These are phyloP conservation scores for Cataglyphis hispanica DNA, from an alignment of 1,140 invertebrate genomes.

Conservation along the genomic window DNA sequence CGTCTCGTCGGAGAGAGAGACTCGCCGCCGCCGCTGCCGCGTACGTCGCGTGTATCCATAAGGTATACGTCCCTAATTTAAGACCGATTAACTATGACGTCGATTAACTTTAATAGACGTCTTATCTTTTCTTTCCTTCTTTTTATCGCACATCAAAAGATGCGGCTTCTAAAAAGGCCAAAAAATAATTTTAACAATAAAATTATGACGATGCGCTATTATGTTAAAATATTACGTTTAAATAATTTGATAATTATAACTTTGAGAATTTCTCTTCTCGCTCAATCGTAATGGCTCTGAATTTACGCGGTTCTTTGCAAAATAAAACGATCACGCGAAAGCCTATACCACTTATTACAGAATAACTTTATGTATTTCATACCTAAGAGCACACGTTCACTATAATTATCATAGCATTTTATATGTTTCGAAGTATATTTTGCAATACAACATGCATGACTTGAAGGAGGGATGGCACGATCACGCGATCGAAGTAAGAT, in stretches of 20 bases:
- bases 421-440: too few species aligned
- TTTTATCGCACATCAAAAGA: background rate
- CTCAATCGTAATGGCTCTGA: background rate
- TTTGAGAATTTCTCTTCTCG: background rate
- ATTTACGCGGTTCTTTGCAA: background rate
- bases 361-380: too few species aligned
- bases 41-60: background rate
- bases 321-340: background rate
- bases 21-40: background rate
- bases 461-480: too few species aligned
- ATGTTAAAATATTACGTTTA: background rate
- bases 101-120: slow-evolving; percentile 48
- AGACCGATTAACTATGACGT: slow-evolving; percentile 35
- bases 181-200: background rate
- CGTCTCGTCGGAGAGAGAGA: slow-evolving; percentile 57
- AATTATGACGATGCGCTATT: background rate
- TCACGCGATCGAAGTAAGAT: too few species aligned
- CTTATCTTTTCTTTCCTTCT: background rate
- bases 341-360: background rate
- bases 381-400: too few species aligned
- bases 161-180: too few species aligned
- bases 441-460: too few species aligned
- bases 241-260: background rate
- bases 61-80: slow-evolving; percentile 47
- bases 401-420: too few species aligned